Conservation (phyloP, 2,797 vertebrate species). For the Gymnocypris eckloni region DNA sequence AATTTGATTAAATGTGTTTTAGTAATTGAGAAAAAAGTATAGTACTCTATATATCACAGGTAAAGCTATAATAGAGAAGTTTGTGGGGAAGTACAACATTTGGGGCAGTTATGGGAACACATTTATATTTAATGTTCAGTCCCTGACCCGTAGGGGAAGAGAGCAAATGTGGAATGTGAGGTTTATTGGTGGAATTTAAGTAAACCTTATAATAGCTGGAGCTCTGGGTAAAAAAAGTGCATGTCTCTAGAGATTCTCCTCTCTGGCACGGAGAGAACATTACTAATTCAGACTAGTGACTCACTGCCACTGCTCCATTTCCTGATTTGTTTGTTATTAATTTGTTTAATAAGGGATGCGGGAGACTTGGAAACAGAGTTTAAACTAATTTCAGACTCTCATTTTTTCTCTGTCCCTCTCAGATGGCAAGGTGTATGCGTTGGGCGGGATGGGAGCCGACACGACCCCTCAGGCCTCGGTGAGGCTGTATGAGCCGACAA, state of each 20-base stretch:
- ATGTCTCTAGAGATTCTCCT: constrained; percentile 28
- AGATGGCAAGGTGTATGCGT: constrained; percentile 91
- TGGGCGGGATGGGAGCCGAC: constrained; percentile 94
- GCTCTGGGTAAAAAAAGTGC: constrained; percentile 27
- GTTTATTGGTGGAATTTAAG: constrained; percentile 38
- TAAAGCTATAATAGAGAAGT: background rate
- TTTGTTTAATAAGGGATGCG: constrained; percentile 35
- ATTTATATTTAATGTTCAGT: constrained; percentile 27
- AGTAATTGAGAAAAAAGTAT: background rate
- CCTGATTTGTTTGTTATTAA: constrained; percentile 28
- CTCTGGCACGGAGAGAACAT: background rate
- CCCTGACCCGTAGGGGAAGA: background rate
- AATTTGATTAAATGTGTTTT: background rate
- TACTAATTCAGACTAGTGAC: constrained; percentile 15
- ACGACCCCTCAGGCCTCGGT: constrained; percentile 92
- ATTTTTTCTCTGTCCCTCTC: constrained; percentile 59
- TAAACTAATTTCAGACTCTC: constrained; percentile 29
- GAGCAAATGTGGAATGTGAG: constrained; percentile 16
- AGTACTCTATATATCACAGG: background rate
- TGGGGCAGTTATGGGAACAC: background rate
- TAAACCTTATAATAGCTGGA: constrained; percentile 37
- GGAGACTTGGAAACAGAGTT: background rate
- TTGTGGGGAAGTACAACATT: background rate
- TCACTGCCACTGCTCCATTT: constrained; percentile 37
- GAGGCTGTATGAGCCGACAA: constrained; percentile 87